Conservation (phyloP, 2,113 vertebrate genomes). For the Larimichthys crocea region DNA sequence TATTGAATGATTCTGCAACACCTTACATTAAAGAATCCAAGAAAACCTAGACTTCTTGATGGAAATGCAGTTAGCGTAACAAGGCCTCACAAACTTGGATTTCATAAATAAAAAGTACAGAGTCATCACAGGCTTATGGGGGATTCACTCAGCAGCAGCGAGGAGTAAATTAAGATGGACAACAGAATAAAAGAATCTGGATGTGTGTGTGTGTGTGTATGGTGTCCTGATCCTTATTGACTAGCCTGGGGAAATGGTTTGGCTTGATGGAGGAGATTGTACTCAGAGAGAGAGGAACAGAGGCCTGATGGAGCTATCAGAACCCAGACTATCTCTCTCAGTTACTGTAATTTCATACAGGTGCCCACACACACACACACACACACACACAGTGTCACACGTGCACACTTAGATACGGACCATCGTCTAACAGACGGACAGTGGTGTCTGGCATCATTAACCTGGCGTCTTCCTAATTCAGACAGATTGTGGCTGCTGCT, state of each 20-base stretch:
- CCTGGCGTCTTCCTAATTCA: slow-evolving; percentile 69
- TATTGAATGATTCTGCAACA: not conserved
- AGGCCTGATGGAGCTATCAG: slow-evolving; percentile 83
- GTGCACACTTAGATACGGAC: slow-evolving; percentile 45
- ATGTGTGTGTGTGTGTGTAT: slow-evolving; percentile 3
- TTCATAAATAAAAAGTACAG: slow-evolving; percentile 38
- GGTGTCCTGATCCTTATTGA: slow-evolving; percentile 65
- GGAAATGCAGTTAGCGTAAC: slow-evolving; percentile 16
- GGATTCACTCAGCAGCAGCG: slow-evolving; percentile 29
- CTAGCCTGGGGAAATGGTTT: slow-evolving; percentile 63
- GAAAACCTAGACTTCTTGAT: not conserved
- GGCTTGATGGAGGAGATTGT: slow-evolving; percentile 57
- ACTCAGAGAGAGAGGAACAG: slow-evolving; percentile 25
- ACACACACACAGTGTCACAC: slow-evolving; percentile 24
- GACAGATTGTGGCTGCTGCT: slow-evolving; percentile 58
- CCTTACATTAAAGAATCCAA: not conserved
- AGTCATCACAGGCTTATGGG: slow-evolving; percentile 17
- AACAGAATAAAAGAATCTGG: slow-evolving; percentile 48
- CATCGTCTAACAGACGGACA: slow-evolving; percentile 72
- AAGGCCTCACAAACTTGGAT: slow-evolving; percentile 28
- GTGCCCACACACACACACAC: slow-evolving; percentile 16
- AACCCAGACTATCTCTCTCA: slow-evolving; percentile 75
- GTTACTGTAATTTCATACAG: slow-evolving; percentile 74
- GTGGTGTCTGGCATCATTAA: slow-evolving; percentile 76
- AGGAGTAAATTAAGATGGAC: slow-evolving; percentile 64